Base-by-base conservation (phyloP, 2,888 invertebrate genomes). In the Lasioglossum vierecki region DNA sequence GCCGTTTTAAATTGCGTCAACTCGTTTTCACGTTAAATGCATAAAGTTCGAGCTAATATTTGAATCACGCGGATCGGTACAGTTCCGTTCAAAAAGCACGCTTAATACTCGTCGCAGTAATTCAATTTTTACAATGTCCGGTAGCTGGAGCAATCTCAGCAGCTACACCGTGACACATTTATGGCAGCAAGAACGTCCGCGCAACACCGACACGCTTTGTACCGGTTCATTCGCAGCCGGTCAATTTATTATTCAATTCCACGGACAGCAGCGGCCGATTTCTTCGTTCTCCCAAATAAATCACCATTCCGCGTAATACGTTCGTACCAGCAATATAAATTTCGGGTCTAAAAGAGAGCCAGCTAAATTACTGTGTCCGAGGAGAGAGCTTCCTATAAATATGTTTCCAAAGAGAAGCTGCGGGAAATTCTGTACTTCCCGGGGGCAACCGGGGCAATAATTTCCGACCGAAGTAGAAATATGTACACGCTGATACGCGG, bases 341-440 rank as follows among this genome's bases (percentile, higher is more conserved):
- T 84, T 84, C 83, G 70, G 60, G 49, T 68, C 73, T 74, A 82
- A 77, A 84, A 63, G 63, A 53, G 77, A 53, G 77, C 49, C 44
- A 63, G 74, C 41, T 26, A 35, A 75, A 63, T 63, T 63, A 63
- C 63, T 30, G 78, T 66, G 44, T 63, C 41, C 75, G 75, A 53
- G 63, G 30, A 71, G 41, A 78, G 41, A 78, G 78, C 53, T 82
- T 84, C 66, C 82, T 66, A 72, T 83, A 77, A 68, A 75, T 76
- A 75, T 63, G 53, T 79, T 39, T 72, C 71, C 18, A 30, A 72
- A 79, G 78, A 84, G 82, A 79, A 84, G 78, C 66, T 63, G 53
- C 66, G 76, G 57, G 83, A 84, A 63, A 83, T 83, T 68, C 83
- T 72, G 79, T 83, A 76, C 76, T 68, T 79, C 68, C 76, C 30